Evolutionary conservation across 1,140 invertebrate genomes (phyloP).

Genomic region (Drosophila mauritiana): DNA sequence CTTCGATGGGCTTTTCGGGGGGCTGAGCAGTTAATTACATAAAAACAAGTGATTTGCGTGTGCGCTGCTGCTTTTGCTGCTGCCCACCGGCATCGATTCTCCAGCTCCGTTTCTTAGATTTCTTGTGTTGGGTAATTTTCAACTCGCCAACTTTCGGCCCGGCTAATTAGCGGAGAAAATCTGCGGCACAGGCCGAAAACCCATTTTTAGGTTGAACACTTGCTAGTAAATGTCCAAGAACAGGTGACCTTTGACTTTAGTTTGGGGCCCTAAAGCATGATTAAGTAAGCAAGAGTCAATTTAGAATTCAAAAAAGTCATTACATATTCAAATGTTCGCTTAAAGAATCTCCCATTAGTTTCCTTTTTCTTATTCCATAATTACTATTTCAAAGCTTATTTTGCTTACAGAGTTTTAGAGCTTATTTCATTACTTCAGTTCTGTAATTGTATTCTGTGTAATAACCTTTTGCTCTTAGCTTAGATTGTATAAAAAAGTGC

Average conservation of each 20-base stretch:
- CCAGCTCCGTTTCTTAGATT: constrained; percentile 22
- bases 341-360: too few relatives aligned
- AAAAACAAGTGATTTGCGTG: constrained; percentile 79
- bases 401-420: too few relatives aligned
- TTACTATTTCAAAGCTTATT: too few relatives aligned
- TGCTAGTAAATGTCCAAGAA: constrained; percentile 21
- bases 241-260: constrained; percentile 31
- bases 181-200: constrained; percentile 21
- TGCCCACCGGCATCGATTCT: constrained; percentile 57
- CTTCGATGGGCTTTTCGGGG: constrained; percentile 19
- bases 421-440: too few relatives aligned
- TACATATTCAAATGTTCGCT: too few relatives aligned
- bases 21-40: constrained; percentile 68
- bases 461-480: neutral
- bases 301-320: too few relatives aligned
- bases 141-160: constrained; percentile 57
- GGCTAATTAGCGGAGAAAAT: constrained; percentile 58
- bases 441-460: too few relatives aligned
- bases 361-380: too few relatives aligned
- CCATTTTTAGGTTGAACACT: constrained; percentile 40
- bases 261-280: neutral
- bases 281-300: neutral
- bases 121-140: constrained; percentile 45
- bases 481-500: neutral
- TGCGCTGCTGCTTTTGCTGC: constrained; percentile 29